phyloP scores from a whole-genome alignment of 92 coral and sea anemone genomes.

The Zoanthus solanderi region DNA sequence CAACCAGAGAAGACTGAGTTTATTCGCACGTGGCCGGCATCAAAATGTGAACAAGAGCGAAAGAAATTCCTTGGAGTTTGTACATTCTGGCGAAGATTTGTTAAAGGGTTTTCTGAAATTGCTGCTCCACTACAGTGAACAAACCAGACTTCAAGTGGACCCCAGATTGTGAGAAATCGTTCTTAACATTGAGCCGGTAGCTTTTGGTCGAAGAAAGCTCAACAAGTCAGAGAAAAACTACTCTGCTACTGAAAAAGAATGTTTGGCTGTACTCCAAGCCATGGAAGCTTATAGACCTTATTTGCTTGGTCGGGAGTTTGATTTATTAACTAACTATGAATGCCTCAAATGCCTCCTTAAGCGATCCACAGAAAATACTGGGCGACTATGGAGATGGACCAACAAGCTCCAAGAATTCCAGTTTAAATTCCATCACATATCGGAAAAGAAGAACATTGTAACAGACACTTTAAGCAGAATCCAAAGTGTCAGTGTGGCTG shows the following conservation, averaged over 20 bases:
- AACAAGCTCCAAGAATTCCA: slow-evolving; percentile 58
- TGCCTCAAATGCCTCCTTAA: background rate
- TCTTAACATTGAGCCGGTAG: slow-evolving; percentile 41
- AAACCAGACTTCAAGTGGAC: slow-evolving; percentile 65
- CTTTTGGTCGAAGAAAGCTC: slow-evolving; percentile 50
- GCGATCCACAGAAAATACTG: slow-evolving; percentile 46
- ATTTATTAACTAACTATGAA: background rate
- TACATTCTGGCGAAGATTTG: too few species aligned
- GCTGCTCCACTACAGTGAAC: background rate
- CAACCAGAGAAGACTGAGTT: too few species aligned
- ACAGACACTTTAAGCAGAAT: slow-evolving; percentile 57
- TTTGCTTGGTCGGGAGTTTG: slow-evolving; percentile 19
- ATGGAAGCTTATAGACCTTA: background rate
- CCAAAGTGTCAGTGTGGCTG: slow-evolving; percentile 17
- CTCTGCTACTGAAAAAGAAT: background rate
- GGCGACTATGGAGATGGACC: slow-evolving; percentile 61
- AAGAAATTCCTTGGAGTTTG: too few species aligned
- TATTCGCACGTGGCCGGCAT: too few species aligned
- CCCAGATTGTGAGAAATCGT: slow-evolving; percentile 54
- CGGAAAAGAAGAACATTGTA: slow-evolving; percentile 48
- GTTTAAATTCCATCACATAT: slow-evolving; percentile 56
- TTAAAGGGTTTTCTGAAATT: too few species aligned
- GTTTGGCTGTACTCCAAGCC: slow-evolving; percentile 56
- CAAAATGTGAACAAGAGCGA: too few species aligned
- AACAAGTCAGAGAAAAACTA: too few species aligned